phyloP scores from a whole-genome alignment of 2,888 invertebrate species.

The Lumbricus terrestris region DNA sequence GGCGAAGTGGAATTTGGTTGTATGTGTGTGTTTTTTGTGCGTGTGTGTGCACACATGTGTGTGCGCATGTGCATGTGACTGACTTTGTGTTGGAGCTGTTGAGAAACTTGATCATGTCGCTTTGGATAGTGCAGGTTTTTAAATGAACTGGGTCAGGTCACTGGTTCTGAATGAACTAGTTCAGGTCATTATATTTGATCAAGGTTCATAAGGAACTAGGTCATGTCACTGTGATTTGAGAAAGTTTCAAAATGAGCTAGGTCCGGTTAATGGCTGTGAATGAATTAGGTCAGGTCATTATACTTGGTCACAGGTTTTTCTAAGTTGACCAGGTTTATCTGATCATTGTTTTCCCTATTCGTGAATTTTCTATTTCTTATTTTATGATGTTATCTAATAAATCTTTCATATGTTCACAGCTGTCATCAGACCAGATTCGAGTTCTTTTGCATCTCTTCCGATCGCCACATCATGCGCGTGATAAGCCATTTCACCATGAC shows the following conservation, averaged over 20 bases:
- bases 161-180: neutral
- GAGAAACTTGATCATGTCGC: constrained; percentile 55
- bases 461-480: constrained; percentile 54
- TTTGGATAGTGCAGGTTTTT: neutral
- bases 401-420: constrained; percentile 41
- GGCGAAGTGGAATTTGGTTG: too few species aligned
- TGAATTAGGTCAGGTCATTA: too few species aligned
- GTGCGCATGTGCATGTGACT: too few species aligned
- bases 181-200: neutral
- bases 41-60: too few species aligned
- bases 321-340: too few species aligned
- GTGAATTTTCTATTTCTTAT: neutral
- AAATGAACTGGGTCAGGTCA: neutral
- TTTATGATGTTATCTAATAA: neutral
- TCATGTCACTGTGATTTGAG: too few species aligned
- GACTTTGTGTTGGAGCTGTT: constrained; percentile 59
- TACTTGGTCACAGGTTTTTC: too few species aligned
- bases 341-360: too few species aligned
- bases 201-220: too few species aligned
- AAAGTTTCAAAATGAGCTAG: neutral
- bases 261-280: too few species aligned
- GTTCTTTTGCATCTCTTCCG: constrained; percentile 55
- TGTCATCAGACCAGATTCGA: constrained; percentile 54
- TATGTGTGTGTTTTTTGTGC: too few species aligned
- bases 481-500: constrained; percentile 56